Conservation (phyloP, 2,797 vertebrate species). For the Acipenser transmontanus region DNA sequence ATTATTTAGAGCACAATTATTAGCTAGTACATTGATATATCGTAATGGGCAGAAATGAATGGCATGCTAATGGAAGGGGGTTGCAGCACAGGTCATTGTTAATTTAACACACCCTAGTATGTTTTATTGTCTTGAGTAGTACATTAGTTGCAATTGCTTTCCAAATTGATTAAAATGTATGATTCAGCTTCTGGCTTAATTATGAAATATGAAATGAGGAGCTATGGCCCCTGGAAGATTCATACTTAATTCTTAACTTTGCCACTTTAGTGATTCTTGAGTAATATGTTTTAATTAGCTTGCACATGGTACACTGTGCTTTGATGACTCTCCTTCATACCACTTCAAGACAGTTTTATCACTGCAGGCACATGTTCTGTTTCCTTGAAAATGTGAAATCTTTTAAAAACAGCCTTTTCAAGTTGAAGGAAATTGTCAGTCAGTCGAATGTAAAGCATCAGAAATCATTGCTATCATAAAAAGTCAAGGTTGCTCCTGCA, state of each 20-base stretch:
- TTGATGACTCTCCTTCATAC: background rate
- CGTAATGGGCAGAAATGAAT: background rate
- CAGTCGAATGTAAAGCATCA: background rate
- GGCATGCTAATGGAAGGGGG: background rate
- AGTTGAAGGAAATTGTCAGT: background rate
- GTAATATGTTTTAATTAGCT: slow-evolving; percentile 2
- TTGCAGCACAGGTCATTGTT: too few relatives aligned
- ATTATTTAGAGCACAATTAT: background rate
- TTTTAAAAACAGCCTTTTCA: background rate
- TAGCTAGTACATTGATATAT: background rate
- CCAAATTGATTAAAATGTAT: background rate
- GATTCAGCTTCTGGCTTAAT: background rate
- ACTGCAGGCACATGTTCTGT: background rate
- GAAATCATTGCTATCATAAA: background rate
- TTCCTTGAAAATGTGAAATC: background rate
- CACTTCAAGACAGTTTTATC: background rate
- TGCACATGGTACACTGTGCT: background rate
- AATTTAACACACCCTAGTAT: background rate
- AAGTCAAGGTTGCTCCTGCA: background rate
- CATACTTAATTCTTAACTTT: slow-evolving; percentile 1
- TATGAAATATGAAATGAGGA: background rate
- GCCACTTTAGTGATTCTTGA: background rate
- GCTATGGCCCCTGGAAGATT: background rate
- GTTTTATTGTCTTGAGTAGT: background rate
- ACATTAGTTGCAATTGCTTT: background rate